Conservation (phyloP, 2,113 vertebrate genomes). For the Strix aluco region DNA sequence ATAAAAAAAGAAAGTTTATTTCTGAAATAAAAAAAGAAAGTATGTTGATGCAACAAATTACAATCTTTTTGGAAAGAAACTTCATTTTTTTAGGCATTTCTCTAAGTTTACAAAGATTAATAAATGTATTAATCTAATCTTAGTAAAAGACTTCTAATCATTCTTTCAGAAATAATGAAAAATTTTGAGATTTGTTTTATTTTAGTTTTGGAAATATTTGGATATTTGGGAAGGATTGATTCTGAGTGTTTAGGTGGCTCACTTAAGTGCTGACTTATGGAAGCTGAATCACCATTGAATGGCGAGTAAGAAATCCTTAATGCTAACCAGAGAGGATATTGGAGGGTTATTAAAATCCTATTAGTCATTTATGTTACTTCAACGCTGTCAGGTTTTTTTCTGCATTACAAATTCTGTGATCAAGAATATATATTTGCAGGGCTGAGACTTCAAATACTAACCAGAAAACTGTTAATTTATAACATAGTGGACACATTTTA, state of each 20-base stretch:
- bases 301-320: neutral
- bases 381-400: neutral
- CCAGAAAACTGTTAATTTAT: neutral
- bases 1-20: neutral
- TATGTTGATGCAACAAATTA: neutral
- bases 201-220: neutral
- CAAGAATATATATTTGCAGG: neutral
- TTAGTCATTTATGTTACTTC: neutral
- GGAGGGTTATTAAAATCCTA: neutral
- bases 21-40: neutral
- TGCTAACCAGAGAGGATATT: neutral
- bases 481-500: neutral
- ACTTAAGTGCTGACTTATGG: neutral
- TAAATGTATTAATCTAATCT: neutral
- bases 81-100: neutral
- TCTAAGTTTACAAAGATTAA: neutral
- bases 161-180: neutral
- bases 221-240: neutral
- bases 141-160: neutral
- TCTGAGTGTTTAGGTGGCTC: neutral
- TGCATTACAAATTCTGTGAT: neutral
- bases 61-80: neutral
- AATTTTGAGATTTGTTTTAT: neutral
- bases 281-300: neutral
- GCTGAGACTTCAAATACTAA: neutral